A percentile compares a stretch with the other conserved stretches of the same genome.
Evolutionary conservation across 2,888 invertebrate genomes (phyloP).

Genomic region (Diplolepis rosae): DNA sequence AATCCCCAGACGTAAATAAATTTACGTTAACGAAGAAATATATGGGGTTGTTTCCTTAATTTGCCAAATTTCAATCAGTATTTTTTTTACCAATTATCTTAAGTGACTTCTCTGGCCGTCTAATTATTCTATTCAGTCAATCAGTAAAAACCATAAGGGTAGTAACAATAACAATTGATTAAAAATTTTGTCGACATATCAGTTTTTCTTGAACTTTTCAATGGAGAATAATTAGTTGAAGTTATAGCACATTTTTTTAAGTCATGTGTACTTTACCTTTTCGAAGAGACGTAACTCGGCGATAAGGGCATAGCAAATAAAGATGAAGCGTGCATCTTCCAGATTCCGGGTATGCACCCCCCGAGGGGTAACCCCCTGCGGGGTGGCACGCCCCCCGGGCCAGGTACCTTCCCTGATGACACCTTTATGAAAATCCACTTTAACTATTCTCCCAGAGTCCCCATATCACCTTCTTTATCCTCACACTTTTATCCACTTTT

Average conservation of each 20-base stretch:
- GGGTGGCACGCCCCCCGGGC: constrained; percentile 69
- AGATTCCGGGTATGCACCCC: constrained; percentile 67
- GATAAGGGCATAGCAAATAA: constrained; percentile 79
- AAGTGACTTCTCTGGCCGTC: no score
- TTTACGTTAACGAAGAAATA: not conserved
- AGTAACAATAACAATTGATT: no score
- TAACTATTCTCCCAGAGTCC: constrained; percentile 58
- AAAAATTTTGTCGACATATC: no score
- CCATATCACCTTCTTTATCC: constrained; percentile 45
- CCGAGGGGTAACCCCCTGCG: constrained; percentile 69
- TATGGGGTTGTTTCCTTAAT: no score
- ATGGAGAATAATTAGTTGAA: not conserved
- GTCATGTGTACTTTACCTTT: constrained; percentile 75
- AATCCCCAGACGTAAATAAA: not conserved
- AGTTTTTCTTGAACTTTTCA: no score
- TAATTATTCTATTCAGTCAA: no score
- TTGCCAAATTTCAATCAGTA: no score
- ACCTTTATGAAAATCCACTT: constrained; percentile 67
- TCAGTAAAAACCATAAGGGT: no score
- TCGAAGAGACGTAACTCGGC: constrained; percentile 80
- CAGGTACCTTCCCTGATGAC: constrained; percentile 69
- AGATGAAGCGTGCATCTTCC: constrained; percentile 80
- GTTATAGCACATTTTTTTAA: not conserved
- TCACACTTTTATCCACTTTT: not conserved
- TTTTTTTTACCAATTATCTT: no score